Percentiles rank a stretch among this genome's conserved stretches.
These are phyloP conservation scores for Elgaria multicarinata DNA, from an alignment of 2,113 vertebrate genomes.

Conservation along the genomic window DNA sequence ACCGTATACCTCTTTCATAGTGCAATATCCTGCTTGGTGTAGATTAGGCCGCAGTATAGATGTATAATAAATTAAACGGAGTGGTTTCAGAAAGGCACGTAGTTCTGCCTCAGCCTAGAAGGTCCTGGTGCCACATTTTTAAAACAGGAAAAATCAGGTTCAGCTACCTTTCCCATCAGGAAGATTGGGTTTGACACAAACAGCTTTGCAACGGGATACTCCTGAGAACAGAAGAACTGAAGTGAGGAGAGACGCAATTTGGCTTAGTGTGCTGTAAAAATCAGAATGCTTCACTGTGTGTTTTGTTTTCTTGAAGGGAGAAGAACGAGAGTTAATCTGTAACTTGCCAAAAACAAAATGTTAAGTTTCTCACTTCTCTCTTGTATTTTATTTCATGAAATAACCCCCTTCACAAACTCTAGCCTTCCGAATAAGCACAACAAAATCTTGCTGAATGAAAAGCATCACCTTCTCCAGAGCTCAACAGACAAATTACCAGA, in stretches of 20 bases:
- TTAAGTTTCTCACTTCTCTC: neutral
- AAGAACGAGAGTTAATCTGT: slow-evolving; percentile 28
- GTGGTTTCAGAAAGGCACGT: neutral
- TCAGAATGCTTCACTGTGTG: slow-evolving; percentile 48
- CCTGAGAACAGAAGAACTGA: slow-evolving; percentile 55
- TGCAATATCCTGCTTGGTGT: too few relatives aligned
- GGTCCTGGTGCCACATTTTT: slow-evolving; percentile 1
- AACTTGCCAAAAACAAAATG: neutral
- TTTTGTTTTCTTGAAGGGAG: slow-evolving; percentile 48
- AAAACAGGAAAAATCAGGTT: slow-evolving; percentile 42
- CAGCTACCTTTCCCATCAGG: slow-evolving; percentile 3
- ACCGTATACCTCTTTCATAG: too few relatives aligned
- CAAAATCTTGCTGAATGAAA: neutral
- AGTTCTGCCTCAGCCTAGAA: slow-evolving; percentile 29
- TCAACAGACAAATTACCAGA: neutral
- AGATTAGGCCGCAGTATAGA: too few relatives aligned
- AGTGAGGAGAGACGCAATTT: slow-evolving; percentile 42
- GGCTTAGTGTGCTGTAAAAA: slow-evolving; percentile 54
- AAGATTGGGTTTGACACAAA: neutral
- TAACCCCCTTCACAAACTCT: neutral
- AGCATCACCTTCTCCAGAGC: too few relatives aligned
- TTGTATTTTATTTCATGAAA: neutral
- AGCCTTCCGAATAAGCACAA: neutral
- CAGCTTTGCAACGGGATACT: slow-evolving; percentile 67
- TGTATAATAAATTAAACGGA: too few relatives aligned